A percentile compares a stretch with the other conserved stretches of the same genome.
These are phyloP conservation scores for Chromis chromis DNA, from an alignment of 2,797 vertebrate species.

Conservation along the genomic window DNA sequence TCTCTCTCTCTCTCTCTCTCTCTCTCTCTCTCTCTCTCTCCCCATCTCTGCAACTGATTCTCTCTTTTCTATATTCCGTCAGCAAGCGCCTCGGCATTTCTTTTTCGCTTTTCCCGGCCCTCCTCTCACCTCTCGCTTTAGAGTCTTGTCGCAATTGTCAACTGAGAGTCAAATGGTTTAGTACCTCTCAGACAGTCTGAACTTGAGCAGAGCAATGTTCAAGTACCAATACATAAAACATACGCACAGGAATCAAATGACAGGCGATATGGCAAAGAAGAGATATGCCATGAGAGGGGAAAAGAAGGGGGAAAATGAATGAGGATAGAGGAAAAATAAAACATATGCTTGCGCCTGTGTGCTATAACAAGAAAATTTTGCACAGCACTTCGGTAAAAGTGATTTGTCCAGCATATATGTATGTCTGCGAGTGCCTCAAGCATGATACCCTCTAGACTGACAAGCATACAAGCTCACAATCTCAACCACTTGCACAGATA, in stretches of 20 bases:
- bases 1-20: neutral
- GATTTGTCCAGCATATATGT: neutral
- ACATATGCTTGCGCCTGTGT: neutral
- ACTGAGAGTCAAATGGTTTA: constrained; percentile 30
- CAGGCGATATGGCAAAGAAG: neutral
- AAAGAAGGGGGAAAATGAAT: neutral
- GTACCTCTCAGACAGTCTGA: constrained; percentile 23
- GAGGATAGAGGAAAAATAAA: neutral
- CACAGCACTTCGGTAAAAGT: neutral
- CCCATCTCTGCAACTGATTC: constrained; percentile 16
- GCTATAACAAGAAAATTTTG: too few species aligned
- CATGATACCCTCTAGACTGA: too few species aligned
- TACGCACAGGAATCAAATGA: neutral
- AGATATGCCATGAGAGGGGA: neutral
- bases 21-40: constrained; percentile 16
- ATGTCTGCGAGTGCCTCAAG: neutral
- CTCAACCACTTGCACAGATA: neutral
- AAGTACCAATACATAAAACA: constrained; percentile 41
- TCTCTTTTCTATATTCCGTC: constrained; percentile 11
- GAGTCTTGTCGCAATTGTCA: constrained; percentile 43
- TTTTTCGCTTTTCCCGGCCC: neutral
- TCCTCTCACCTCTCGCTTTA: constrained; percentile 29
- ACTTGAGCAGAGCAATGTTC: constrained; percentile 9
- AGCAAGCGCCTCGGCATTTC: constrained; percentile 17
- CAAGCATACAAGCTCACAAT: too few species aligned